Percentiles rank a stretch among this genome's conserved stretches.
phyloP scores from a whole-genome alignment of 2,113 vertebrate genomes.

The Takifugu bimaculatus region DNA sequence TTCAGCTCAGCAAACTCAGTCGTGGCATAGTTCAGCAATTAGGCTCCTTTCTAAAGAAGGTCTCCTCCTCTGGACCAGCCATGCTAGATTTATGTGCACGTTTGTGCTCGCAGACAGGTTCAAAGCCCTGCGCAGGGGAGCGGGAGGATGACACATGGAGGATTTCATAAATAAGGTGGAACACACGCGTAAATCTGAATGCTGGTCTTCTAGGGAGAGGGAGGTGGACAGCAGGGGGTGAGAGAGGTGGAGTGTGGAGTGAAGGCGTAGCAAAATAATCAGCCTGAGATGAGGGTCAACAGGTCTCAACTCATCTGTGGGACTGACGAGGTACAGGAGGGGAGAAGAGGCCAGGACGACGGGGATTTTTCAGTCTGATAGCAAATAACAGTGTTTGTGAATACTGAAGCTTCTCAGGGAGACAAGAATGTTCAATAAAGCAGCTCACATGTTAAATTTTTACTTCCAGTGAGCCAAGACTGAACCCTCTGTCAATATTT shows the following conservation, averaged over 20 bases:
- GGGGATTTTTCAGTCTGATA: conserved; percentile 20
- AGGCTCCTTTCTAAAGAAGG: conserved; percentile 86
- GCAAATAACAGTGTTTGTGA: conserved; percentile 29
- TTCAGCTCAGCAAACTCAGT: conserved; percentile 89
- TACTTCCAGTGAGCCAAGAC: conserved; percentile 57
- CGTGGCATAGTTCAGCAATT: conserved; percentile 99
- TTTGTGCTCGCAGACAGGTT: conserved; percentile 70
- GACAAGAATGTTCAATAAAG: conserved; percentile 24
- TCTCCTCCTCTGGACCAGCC: conserved; percentile 70
- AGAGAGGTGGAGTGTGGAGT: conserved; percentile 49
- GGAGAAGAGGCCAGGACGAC: conserved; percentile 6
- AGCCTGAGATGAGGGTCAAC: conserved; percentile 48
- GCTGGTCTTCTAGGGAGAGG: conserved; percentile 42
- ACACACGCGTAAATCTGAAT: conserved; percentile 73
- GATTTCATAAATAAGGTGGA: conserved; percentile 68
- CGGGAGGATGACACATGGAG: conserved; percentile 51
- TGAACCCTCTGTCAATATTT: conserved; percentile 74
- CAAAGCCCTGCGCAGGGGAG: conserved; percentile 62
- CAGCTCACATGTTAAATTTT: conserved; percentile 54
- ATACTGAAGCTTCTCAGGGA: conserved; percentile 7
- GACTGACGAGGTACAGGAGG: conserved; percentile 41
- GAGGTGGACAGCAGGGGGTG: conserved; percentile 51
- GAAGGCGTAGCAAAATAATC: conserved; percentile 65
- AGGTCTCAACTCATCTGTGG: conserved; percentile 50
- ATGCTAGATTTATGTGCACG: conserved; percentile 88